These are phyloP conservation scores for Avahi laniger DNA, from an alignment of 2,797 vertebrate genomes.

Conservation along the genomic window DNA sequence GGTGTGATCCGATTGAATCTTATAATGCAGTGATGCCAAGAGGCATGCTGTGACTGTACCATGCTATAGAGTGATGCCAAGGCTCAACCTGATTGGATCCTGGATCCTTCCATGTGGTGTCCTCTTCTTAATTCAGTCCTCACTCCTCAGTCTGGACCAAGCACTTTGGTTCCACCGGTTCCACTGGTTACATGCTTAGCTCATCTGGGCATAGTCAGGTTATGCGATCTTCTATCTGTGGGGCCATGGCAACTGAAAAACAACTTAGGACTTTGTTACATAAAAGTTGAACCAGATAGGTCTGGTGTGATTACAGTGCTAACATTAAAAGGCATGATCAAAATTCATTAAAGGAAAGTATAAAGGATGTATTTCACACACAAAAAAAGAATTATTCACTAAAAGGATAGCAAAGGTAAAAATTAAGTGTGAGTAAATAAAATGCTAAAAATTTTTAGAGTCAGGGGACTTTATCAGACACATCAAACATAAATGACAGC, in stretches of 20 bases:
- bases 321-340: background rate
- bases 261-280: background rate
- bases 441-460: background rate
- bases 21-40: background rate
- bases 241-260: background rate
- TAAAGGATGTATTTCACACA: background rate
- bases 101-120: background rate
- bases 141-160: background rate
- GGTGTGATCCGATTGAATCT: background rate
- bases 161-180: background rate
- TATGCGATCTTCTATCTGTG: background rate
- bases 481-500: background rate
- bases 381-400: background rate
- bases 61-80: background rate
- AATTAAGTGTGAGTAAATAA: background rate
- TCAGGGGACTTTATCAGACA: background rate
- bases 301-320: background rate
- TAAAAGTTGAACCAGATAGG: background rate
- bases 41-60: background rate
- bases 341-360: background rate
- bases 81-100: background rate
- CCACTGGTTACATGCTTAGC: background rate
- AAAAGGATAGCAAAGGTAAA: background rate
- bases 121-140: background rate
- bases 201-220: background rate